phyloP scores from a whole-genome alignment of 2,113 vertebrate species.

The Phoenicopterus ruber region DNA sequence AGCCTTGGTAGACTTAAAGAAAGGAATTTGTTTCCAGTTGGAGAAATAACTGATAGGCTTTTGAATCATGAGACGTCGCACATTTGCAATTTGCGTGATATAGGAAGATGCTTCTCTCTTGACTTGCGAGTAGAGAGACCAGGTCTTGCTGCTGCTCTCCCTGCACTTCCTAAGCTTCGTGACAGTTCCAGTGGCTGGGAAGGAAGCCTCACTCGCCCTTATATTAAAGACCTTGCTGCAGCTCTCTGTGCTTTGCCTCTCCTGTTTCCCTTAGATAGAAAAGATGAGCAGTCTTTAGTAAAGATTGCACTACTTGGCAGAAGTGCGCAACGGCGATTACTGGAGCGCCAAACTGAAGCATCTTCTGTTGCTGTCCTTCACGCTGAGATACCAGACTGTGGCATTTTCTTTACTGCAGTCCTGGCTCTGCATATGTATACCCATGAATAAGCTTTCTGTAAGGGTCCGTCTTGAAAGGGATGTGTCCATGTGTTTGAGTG shows the following conservation, averaged over 20 bases:
- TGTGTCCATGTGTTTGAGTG: background rate
- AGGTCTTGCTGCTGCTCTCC: background rate
- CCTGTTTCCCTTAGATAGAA: background rate
- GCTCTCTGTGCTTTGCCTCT: background rate
- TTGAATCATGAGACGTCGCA: rapidly evolving
- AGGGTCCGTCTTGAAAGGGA: background rate
- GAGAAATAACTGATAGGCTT: background rate
- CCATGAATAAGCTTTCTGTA: background rate
- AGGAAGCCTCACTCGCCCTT: background rate
- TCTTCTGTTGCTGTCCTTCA: background rate
- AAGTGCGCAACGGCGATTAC: rapidly evolving
- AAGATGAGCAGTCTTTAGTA: background rate
- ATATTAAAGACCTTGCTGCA: background rate
- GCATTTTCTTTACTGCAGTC: background rate
- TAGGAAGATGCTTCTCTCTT: background rate
- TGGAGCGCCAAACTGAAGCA: background rate
- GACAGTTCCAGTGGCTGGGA: background rate
- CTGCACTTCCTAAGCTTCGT: background rate
- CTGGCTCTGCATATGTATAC: background rate
- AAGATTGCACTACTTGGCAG: background rate
- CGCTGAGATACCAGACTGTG: rapidly evolving
- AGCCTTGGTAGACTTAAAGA: background rate
- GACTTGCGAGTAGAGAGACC: background rate
- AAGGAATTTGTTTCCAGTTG: background rate
- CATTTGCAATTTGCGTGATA: rapidly evolving